Conservation (phyloP, 2,797 vertebrate species). For the Argentina silus region DNA sequence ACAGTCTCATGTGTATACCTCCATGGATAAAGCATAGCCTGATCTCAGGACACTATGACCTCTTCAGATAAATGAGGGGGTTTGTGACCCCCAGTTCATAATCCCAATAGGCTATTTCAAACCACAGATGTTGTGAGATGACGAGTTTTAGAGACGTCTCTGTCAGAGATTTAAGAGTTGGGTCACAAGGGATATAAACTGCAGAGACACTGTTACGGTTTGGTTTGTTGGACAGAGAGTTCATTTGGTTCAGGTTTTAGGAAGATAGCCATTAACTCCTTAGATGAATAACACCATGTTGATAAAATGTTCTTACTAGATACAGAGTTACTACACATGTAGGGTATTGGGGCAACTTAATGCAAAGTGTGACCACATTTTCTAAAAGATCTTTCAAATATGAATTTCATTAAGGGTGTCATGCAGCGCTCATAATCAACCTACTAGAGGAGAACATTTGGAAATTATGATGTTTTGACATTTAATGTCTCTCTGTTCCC, state of each 20-base stretch:
- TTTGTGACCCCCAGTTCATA: constrained; percentile 37
- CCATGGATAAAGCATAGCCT: constrained; percentile 23
- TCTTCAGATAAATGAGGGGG: constrained; percentile 43
- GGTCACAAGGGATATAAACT: constrained; percentile 38
- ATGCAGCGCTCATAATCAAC: too few species aligned
- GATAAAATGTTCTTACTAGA: too few species aligned
- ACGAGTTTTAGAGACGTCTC: constrained; percentile 7
- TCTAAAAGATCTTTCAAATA: too few species aligned
- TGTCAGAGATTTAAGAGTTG: constrained; percentile 30
- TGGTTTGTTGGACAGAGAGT: constrained; percentile 10
- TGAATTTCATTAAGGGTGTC: too few species aligned
- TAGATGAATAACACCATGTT: background rate
- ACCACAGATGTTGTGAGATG: constrained; percentile 57
- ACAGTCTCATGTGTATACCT: constrained; percentile 14
- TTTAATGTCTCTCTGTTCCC: too few species aligned
- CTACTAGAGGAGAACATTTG: too few species aligned
- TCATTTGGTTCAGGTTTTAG: background rate
- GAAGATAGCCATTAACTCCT: background rate
- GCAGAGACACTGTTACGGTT: constrained; percentile 29
- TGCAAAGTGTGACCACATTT: too few species aligned
- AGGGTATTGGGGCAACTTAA: too few species aligned
- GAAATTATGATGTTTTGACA: too few species aligned
- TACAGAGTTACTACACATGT: too few species aligned
- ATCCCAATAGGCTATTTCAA: constrained; percentile 52
- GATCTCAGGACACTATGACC: constrained; percentile 42